These are phyloP conservation scores for Cheirogaleus medius DNA, from an alignment of 2,113 vertebrate species.

Conservation along the genomic window DNA sequence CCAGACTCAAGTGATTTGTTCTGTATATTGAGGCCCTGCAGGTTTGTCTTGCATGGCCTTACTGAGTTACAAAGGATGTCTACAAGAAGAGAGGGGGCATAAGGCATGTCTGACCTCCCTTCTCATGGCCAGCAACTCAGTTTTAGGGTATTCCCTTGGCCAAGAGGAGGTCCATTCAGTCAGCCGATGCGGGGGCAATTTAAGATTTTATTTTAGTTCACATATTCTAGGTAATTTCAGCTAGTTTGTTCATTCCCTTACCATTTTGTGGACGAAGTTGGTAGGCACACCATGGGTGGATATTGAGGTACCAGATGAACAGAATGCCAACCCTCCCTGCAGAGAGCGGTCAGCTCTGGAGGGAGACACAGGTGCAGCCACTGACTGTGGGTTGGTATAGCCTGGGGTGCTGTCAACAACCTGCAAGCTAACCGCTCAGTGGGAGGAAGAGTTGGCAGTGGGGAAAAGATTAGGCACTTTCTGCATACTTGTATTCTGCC, in stretches of 20 bases:
- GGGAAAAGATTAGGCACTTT: not conserved
- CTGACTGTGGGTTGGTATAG: fast-evolving
- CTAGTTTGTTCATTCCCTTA: not conserved
- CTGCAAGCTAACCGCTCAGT: not conserved
- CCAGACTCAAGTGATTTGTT: too few species aligned
- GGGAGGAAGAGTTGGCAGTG: fast-evolving
- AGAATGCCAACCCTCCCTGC: not conserved
- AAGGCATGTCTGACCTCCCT: too few species aligned
- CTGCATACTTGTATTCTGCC: not conserved
- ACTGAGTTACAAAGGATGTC: too few species aligned
- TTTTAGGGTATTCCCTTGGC: too few species aligned
- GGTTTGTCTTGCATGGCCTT: too few species aligned
- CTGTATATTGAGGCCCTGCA: too few species aligned
- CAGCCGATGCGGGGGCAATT: too few species aligned
- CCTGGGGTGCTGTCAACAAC: not conserved
- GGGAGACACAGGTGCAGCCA: not conserved
- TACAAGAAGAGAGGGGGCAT: too few species aligned
- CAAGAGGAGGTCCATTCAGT: too few species aligned
- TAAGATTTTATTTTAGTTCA: too few species aligned
- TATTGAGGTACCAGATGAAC: not conserved
- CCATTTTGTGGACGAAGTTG: not conserved
- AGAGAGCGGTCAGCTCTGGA: not conserved
- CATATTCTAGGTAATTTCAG: not conserved
- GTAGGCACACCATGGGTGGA: not conserved
- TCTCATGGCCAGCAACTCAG: too few species aligned